Base-by-base conservation (phyloP, 2,113 vertebrate species). In the Melospiza georgiana region DNA sequence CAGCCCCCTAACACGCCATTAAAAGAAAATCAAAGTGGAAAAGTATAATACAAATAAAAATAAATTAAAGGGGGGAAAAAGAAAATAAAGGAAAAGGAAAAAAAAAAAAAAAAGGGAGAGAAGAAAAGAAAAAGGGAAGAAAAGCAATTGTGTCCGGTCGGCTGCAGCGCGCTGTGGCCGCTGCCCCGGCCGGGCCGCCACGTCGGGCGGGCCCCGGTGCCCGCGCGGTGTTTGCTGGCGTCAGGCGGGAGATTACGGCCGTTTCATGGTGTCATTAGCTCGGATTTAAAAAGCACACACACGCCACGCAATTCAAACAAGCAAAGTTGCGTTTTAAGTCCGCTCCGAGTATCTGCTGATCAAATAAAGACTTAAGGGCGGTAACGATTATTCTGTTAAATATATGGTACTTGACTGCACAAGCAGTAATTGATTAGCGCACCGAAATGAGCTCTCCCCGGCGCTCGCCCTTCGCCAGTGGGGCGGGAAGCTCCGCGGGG, bases 301-400 rank as follows among this genome's bases (percentile, higher is more conserved):
- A 58, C 84, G 51, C 80, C 43, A 72, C 69, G 61, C 90, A 84
- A 83, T 63, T 87, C 81, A 63, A 85, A 94, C 96, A 93, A 87
- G 94, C 62, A 37, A 90, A 88, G 52, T 94, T 97, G 96, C 95
- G 92, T 94, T 97, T 97, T 95, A 96, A 97, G 96, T 96, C 97
- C 94, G 87, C 93, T 94, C 94, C 81, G 96, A 97, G 96, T 96
- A 96, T 97, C 97, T 96, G 92, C 57, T 94, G 96, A 97, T 97
- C 97, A 98, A 97, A 98, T 97, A 96, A 96, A 97, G 97, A 97
- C 97, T 93, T 94, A 96, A 97, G 92, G 95, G 95, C 76, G 74
- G 89, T 97, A 97, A 97, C 95, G 97, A 97, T 97, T 97, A 97
- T 97, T 98, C 97, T 95, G 97, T 98, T 97, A 96, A 97, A 97